Conservation (phyloP, 2,113 vertebrate genomes). For the Suricata suricatta region DNA sequence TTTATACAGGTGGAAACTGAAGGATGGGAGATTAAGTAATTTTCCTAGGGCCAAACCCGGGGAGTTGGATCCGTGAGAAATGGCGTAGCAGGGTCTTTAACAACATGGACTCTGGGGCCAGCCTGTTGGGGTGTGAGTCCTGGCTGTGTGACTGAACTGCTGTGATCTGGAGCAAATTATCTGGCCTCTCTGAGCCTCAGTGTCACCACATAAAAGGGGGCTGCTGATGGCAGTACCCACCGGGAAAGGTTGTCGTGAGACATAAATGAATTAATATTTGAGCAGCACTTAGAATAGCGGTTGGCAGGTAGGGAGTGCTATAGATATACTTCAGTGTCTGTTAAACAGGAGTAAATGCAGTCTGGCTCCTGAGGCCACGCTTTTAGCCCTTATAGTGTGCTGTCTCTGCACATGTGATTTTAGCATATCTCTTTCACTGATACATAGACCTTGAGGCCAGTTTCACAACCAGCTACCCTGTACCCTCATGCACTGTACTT, state of each 20-base stretch:
- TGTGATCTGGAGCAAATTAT: neutral
- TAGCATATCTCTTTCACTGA: neutral
- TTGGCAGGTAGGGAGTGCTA: neutral
- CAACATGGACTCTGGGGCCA: neutral
- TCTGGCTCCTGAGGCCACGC: neutral
- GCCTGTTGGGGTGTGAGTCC: neutral
- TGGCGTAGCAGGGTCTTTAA: neutral
- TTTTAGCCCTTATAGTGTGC: neutral
- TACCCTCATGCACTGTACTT: neutral
- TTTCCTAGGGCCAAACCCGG: neutral
- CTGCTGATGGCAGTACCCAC: neutral
- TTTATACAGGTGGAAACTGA: neutral
- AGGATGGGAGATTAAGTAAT: neutral
- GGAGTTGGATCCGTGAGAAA: neutral
- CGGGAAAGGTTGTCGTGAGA: neutral
- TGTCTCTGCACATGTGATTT: neutral
- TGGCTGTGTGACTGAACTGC: neutral
- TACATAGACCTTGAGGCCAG: neutral
- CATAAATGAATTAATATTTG: constrained; percentile 65
- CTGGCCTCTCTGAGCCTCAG: neutral
- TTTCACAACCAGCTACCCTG: neutral
- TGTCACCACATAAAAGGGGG: neutral
- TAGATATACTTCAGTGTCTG: constrained; percentile 48
- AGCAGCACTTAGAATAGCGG: constrained; percentile 32
- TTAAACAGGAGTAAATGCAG: constrained; percentile 49